Conservation (phyloP, 2,113 vertebrate species). For the Redunca redunca region DNA sequence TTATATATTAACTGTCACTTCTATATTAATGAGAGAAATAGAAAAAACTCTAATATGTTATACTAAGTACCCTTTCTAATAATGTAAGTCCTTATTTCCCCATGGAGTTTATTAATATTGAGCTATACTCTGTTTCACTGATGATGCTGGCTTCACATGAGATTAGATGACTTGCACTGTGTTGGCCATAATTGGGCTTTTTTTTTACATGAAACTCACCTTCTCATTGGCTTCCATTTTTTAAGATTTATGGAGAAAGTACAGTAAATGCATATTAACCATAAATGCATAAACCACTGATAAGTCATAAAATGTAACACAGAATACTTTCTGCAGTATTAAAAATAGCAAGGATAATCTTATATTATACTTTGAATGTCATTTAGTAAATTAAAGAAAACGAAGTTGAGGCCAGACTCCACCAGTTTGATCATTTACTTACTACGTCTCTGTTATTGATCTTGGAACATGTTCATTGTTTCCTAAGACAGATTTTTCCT, state of each 20-base stretch:
- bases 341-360: background rate
- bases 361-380: background rate
- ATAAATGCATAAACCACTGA: background rate
- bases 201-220: background rate
- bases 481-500: background rate
- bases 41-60: background rate
- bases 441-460: fast-evolving
- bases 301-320: background rate
- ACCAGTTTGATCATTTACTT: background rate
- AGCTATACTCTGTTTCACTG: background rate
- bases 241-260: background rate
- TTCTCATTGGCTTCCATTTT: background rate
- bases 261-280: background rate
- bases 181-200: background rate
- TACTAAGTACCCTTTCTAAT: background rate
- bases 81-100: background rate
- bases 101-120: background rate
- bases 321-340: background rate
- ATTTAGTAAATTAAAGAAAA: background rate
- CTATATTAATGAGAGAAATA: background rate
- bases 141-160: background rate
- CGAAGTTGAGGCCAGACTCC: background rate
- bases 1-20: background rate
- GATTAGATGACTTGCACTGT: background rate
- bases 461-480: fast-evolving